Conservation (phyloP, 1,140 invertebrate species). For the Wiebesia pumilae region DNA sequence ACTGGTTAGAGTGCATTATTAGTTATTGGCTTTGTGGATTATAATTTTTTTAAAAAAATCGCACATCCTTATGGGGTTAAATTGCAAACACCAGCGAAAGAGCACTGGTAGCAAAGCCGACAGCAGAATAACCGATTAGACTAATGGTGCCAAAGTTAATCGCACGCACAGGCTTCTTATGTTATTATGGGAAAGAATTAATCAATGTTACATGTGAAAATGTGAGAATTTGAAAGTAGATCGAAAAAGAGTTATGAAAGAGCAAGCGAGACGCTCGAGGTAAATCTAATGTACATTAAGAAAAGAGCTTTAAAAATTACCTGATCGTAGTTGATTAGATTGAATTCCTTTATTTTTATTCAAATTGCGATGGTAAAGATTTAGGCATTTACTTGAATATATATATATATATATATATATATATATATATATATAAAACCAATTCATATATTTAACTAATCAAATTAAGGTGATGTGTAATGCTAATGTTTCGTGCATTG, state of each 20-base stretch:
- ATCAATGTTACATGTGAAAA: constrained; percentile 14
- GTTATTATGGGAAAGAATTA: constrained; percentile 30
- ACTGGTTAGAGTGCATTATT: constrained; percentile 32
- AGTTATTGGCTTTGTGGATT: constrained; percentile 12
- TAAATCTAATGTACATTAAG: not conserved
- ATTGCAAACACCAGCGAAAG: constrained; percentile 37
- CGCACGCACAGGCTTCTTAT: constrained; percentile 20
- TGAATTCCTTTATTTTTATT: constrained; percentile 4
- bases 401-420: too few species aligned
- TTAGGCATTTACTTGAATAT: too few species aligned
- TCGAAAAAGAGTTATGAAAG: not conserved
- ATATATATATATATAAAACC: not conserved
- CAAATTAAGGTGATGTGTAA: not conserved
- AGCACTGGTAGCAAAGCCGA: constrained; percentile 39
- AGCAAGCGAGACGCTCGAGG: not conserved
- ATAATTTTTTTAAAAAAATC: not conserved
- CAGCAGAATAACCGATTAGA: constrained; percentile 28
- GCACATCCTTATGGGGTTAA: constrained; percentile 6
- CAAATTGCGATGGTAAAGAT: not conserved
- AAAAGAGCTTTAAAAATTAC: constrained; percentile 24
- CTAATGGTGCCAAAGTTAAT: constrained; percentile 47
- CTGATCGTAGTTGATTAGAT: not conserved
- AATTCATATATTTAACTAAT: not conserved
- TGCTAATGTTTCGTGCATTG: not conserved
- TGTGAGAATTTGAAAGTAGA: constrained; percentile 2